Base-by-base conservation (phyloP, 2,797 vertebrate species). In the Coregonus ussuriensis region DNA sequence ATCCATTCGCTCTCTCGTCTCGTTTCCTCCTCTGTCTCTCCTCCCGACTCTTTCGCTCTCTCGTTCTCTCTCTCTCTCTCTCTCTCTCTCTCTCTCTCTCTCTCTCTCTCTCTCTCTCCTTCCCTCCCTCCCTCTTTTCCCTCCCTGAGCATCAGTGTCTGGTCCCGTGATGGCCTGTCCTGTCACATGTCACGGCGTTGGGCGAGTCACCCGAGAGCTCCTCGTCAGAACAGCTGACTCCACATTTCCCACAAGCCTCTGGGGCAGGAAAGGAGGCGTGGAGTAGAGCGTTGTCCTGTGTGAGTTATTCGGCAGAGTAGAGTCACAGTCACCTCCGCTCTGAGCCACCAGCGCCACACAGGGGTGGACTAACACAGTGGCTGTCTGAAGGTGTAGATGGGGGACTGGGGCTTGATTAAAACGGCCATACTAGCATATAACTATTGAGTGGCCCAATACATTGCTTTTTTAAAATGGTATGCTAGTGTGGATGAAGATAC, bases 81-180 rank as follows among this genome's bases (percentile, higher is more conserved):
- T 21, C n/a, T n/a, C 16, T 66, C 51, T 59, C 71, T 59, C 18
- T 13, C 59, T 62, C 66, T 35, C 18, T 79, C 73, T 47, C 73
- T 31, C 7, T 69, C 54, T 35, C 16, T 14, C 18, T 18, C n/a
- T 33, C n/a, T 63, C 6, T 70, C 18, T 76, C 53, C 21, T 15
- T 68, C 29, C 59, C 62, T 51, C n/a, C 29, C 31, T 29, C 29
- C 6, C 6, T 15, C 35, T 4, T 66, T 33, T 16, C 65, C 11
- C 1, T 4, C 11, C 14, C 4, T 1, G 6, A 54, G 14, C 53
- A 15, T 18, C 53, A 5, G 15, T 56, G 53, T 18, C 53, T 6
- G 53, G 14, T 62, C 21, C 59, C 59, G n/a, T 9, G 59, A 21
- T 25, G 59, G n/a, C 21, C 59, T 62, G 59, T 25, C 9, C 59